Evolutionary conservation across 2,888 invertebrate genomes (phyloP).

Genomic region (Mylabris sibirica): DNA sequence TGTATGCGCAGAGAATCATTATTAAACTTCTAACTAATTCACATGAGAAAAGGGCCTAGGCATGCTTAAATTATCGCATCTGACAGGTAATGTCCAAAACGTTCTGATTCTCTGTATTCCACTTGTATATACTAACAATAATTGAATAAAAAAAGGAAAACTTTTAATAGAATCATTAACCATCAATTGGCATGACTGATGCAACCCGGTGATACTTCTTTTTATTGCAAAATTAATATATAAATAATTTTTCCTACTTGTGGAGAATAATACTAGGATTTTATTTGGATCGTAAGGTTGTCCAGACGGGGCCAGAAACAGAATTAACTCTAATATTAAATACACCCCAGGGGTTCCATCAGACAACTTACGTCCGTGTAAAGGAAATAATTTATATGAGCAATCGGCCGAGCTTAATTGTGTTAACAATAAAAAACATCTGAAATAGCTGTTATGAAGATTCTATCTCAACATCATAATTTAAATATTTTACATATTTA

Average conservation of each 20-base stretch:
- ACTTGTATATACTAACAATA: background rate
- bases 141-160: background rate
- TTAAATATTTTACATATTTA: background rate
- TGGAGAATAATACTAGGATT: background rate
- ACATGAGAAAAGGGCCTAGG: slow-evolving; percentile 17
- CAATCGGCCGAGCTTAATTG: slow-evolving; percentile 5
- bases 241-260: background rate
- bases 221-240: background rate
- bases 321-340: background rate
- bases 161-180: background rate
- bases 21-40: slow-evolving; percentile 18
- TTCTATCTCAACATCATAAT: background rate
- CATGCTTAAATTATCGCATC: slow-evolving; percentile 13
- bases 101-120: background rate
- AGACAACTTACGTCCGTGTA: background rate
- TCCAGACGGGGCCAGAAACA: background rate
- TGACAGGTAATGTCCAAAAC: slow-evolving; percentile 9
- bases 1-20: slow-evolving; percentile 21
- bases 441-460: background rate
- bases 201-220: background rate
- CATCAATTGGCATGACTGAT: background rate
- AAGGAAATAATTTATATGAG: slow-evolving; percentile 1
- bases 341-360: slow-evolving; percentile 8
- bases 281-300: background rate
- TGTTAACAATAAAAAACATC: background rate